These are phyloP conservation scores for Ophthalmolycus amberensis DNA, from an alignment of 2,113 vertebrate genomes.

Conservation along the genomic window DNA sequence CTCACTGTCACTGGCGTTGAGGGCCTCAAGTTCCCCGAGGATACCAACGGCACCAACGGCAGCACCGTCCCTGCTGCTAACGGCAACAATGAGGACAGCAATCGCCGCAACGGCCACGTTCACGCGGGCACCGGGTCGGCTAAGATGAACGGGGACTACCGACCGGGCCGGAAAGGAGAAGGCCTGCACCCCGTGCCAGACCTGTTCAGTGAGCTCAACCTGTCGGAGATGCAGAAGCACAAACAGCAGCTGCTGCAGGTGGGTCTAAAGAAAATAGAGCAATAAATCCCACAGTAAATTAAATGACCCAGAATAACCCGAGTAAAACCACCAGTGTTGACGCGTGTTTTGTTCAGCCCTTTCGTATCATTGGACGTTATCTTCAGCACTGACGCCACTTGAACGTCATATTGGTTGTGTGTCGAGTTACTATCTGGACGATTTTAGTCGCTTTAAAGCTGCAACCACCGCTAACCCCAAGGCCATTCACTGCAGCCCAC, in stretches of 20 bases:
- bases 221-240: constrained; percentile 98
- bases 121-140: constrained; percentile 83
- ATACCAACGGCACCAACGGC: constrained; percentile 81
- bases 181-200: constrained; percentile 91
- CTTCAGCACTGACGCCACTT: not conserved
- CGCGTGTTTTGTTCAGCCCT: not conserved
- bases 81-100: constrained; percentile 86
- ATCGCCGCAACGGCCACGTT: constrained; percentile 85
- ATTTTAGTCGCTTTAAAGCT: not conserved
- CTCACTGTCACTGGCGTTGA: constrained; percentile 93
- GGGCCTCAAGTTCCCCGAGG: constrained; percentile 91
- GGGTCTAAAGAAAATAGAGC: constrained; percentile 37
- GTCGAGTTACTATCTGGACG: not conserved
- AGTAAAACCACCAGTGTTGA: not conserved
- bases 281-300: not conserved
- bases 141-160: constrained; percentile 90
- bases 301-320: not conserved
- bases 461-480: not conserved
- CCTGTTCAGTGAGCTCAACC: constrained; percentile 97
- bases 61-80: constrained; percentile 75
- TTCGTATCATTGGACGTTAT: not conserved
- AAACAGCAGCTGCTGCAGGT: constrained; percentile 99
- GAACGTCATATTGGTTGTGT: not conserved
- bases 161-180: constrained; percentile 88
- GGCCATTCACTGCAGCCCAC: not conserved